Conservation (phyloP, 1,140 invertebrate genomes). For the Macrobrachium nipponense region DNA sequence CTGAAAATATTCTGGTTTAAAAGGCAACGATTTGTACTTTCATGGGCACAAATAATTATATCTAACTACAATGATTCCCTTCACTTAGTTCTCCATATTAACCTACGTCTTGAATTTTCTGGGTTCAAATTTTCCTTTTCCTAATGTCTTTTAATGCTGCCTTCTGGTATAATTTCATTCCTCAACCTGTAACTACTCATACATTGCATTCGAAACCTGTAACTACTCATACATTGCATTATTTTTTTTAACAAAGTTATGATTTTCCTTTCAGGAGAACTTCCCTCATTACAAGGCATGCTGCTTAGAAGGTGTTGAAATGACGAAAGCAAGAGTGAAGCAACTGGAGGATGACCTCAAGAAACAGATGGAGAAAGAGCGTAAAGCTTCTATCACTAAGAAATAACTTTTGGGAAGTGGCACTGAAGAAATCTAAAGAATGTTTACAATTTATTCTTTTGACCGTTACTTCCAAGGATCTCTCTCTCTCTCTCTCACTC, state of each 20-base stretch:
- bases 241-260: neutral
- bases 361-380: constrained; percentile 62
- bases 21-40: no score
- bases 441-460: constrained; percentile 4
- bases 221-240: neutral
- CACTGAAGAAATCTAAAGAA: neutral
- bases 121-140: no score
- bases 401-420: constrained; percentile 8
- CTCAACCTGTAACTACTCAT: neutral
- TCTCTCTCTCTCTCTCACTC: neutral
- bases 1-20: no score
- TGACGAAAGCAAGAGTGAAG: constrained; percentile 64
- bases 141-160: no score
- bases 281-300: constrained; percentile 67
- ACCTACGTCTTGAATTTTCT: no score
- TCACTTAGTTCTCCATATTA: no score
- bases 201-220: neutral
- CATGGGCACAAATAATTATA: no score
- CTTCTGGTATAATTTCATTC: no score
- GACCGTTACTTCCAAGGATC: neutral
- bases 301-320: constrained; percentile 65
- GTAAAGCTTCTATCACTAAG: constrained; percentile 43
- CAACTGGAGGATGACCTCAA: constrained; percentile 56
- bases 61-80: no score
- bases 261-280: constrained; percentile 50